A percentile compares a stretch with the other conserved stretches of the same genome.
These are phyloP conservation scores for Steatornis caripensis DNA, from an alignment of 2,113 vertebrate species.

Conservation along the genomic window DNA sequence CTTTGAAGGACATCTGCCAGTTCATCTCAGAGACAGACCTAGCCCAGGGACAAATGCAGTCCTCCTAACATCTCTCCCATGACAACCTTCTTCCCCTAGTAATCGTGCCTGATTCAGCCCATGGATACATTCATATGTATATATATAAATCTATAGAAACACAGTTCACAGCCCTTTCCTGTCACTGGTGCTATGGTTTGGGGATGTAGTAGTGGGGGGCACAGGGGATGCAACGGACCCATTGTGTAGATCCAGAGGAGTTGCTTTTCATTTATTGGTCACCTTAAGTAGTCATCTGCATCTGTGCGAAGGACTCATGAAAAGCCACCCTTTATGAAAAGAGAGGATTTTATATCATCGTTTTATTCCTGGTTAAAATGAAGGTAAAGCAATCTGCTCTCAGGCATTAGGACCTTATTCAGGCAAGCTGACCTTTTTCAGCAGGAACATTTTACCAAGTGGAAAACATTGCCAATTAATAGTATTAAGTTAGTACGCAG, in stretches of 20 bases:
- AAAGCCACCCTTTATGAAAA: not conserved
- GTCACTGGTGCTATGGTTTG: not conserved
- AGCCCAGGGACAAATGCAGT: not conserved
- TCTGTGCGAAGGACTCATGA: not conserved
- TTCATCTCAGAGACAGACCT: not conserved
- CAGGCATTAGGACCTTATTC: not conserved
- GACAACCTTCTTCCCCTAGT: not conserved
- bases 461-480: constrained; percentile 28
- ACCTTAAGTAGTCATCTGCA: not conserved
- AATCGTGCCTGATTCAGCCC: not conserved
- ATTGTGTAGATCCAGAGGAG: not conserved
- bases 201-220: fast-evolving
- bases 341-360: not conserved
- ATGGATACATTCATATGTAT: fast-evolving
- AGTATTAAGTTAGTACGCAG: not conserved
- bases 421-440: constrained; percentile 31
- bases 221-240: not conserved
- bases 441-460: constrained; percentile 34
- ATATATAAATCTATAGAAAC: not conserved
- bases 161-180: not conserved
- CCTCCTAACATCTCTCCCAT: not conserved
- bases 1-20: not conserved
- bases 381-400: constrained; percentile 1
- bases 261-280: not conserved
- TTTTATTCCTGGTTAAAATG: not conserved